These are phyloP conservation scores for Dicyrtomina minuta DNA, from an alignment of 2,888 invertebrate species.

Conservation along the genomic window DNA sequence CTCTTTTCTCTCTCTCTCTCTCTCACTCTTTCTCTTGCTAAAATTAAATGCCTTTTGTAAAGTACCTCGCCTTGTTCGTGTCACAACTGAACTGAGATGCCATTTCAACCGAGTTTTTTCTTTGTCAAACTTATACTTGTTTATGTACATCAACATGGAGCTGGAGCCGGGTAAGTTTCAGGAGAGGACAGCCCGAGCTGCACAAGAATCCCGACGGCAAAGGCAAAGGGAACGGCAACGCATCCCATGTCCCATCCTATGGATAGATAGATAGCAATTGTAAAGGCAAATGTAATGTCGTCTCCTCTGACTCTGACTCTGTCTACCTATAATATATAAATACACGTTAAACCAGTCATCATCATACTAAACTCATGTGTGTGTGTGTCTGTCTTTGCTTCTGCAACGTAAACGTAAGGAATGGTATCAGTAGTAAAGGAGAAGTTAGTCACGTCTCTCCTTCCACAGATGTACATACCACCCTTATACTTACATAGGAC, in stretches of 20 bases:
- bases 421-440: conserved; percentile 14
- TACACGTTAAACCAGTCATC: neutral
- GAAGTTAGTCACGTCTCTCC: neutral
- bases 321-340: neutral
- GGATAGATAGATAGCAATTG: too few relatives aligned
- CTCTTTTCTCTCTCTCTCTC: conserved; percentile 16
- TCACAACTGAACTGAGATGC: conserved; percentile 39
- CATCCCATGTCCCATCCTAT: too few relatives aligned
- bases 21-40: conserved; percentile 11
- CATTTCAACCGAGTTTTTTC: conserved; percentile 35
- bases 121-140: conserved; percentile 16
- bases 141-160: neutral
- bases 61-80: conserved; percentile 46
- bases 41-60: conserved; percentile 49
- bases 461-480: too few relatives aligned
- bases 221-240: neutral
- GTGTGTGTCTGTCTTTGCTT: too few relatives aligned
- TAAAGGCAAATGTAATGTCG: too few relatives aligned
- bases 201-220: neutral
- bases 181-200: neutral
- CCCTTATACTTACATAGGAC: too few relatives aligned
- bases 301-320: too few relatives aligned
- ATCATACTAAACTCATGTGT: too few relatives aligned
- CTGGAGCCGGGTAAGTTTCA: too few relatives aligned
- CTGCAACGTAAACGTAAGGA: neutral